Percentiles rank a stretch among this genome's conserved stretches.
phyloP scores from a whole-genome alignment of 2,113 vertebrate species.

The Thamnophis sirtalis region DNA sequence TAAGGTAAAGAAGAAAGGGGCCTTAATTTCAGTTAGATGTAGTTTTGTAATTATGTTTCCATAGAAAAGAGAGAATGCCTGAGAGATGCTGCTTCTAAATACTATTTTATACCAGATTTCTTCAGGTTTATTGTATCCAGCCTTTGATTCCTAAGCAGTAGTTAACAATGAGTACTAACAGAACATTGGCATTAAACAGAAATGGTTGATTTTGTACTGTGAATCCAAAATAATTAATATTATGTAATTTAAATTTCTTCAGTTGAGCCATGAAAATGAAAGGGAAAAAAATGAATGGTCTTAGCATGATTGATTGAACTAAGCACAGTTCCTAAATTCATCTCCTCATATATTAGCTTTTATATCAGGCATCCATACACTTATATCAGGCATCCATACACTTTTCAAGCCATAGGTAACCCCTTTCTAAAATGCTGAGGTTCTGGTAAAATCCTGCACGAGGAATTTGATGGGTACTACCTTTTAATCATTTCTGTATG shows the following conservation, averaged over 20 bases:
- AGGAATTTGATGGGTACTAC: not conserved
- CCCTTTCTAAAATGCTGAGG: not conserved
- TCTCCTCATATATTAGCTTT: not conserved
- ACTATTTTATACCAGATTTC: conserved; percentile 4
- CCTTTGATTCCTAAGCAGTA: conserved; percentile 11
- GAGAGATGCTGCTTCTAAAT: conserved; percentile 8
- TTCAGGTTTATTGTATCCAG: conserved; percentile 6
- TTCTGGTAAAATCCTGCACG: not conserved
- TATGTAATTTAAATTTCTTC: not conserved
- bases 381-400: not conserved
- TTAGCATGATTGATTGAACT: not conserved
- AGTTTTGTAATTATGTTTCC: conserved; percentile 37
- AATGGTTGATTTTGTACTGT: not conserved
- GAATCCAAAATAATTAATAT: not conserved
- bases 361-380: not conserved
- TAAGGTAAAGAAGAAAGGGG: conserved; percentile 34
- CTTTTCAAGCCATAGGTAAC: not conserved
- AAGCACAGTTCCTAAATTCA: not conserved
- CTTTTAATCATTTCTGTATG: not conserved
- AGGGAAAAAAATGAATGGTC: not conserved
- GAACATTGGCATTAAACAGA: not conserved
- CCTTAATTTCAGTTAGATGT: conserved; percentile 40
- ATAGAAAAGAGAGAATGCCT: conserved; percentile 13
- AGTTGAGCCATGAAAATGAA: not conserved
- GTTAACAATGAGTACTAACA: not conserved